Conservation (phyloP, 2,113 vertebrate genomes). For the Myiopsitta monachus region DNA sequence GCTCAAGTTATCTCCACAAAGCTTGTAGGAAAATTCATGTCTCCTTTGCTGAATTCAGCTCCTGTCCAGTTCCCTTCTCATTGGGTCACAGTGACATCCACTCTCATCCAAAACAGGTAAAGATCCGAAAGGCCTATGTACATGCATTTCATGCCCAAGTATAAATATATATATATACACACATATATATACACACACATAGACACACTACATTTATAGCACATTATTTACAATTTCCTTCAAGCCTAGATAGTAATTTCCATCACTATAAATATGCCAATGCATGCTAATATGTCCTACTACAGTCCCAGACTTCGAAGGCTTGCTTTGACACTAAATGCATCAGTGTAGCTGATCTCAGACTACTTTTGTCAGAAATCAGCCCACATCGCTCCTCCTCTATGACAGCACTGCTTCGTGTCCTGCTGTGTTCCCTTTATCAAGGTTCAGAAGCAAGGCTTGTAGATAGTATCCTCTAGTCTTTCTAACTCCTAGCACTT, state of each 20-base stretch:
- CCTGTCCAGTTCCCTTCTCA: background rate
- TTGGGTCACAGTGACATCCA: background rate
- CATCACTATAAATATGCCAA: background rate
- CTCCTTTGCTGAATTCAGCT: background rate
- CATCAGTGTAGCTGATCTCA: background rate
- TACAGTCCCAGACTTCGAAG: background rate
- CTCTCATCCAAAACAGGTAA: background rate
- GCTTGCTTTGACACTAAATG: background rate
- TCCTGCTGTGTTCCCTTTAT: background rate
- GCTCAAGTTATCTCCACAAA: background rate
- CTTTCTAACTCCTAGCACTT: background rate
- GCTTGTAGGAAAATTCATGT: background rate
- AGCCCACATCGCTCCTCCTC: background rate
- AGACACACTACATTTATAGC: background rate
- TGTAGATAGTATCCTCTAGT: background rate
- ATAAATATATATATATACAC: background rate
- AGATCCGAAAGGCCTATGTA: background rate
- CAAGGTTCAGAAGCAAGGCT: background rate
- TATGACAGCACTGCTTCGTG: background rate
- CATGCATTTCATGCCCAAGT: background rate
- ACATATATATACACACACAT: accelerated
- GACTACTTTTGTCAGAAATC: background rate
- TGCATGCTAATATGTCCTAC: background rate
- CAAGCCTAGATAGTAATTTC: background rate
- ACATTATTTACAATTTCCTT: background rate